A percentile compares a stretch with the other conserved stretches of the same genome.
Conservation (phyloP, 2,113 vertebrate species). For the Elachura formosa region DNA sequence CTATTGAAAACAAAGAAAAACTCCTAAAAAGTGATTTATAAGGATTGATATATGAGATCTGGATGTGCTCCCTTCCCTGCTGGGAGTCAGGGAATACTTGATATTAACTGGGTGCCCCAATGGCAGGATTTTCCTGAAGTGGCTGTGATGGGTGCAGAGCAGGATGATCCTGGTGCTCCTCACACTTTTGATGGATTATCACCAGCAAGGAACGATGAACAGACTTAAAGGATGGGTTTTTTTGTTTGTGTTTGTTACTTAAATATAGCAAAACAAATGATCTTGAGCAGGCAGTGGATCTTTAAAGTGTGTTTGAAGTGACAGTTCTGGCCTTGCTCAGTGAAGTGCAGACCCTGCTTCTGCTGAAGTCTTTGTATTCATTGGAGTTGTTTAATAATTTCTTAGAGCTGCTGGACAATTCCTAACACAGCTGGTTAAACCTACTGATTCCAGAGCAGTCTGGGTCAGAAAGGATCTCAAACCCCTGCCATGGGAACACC, state of each 20-base stretch:
- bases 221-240: background rate
- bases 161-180: background rate
- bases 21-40: fast-evolving
- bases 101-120: background rate
- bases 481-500: background rate
- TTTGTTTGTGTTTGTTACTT: background rate
- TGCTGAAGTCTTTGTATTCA: background rate
- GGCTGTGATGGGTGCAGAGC: background rate
- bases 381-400: background rate
- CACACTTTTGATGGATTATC: background rate
- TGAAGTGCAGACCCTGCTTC: background rate
- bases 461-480: background rate
- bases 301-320: background rate
- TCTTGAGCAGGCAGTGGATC: background rate
- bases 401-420: background rate
- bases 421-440: background rate
- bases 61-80: background rate
- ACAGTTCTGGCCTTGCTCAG: background rate
- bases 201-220: background rate
- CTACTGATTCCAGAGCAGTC: background rate
- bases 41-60: background rate
- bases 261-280: background rate
- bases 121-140: background rate
- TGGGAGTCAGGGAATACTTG: background rate
- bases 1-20: background rate